Evolutionary conservation across 1,140 invertebrate genomes (phyloP).

Genomic region (Antheraea mylitta): DNA sequence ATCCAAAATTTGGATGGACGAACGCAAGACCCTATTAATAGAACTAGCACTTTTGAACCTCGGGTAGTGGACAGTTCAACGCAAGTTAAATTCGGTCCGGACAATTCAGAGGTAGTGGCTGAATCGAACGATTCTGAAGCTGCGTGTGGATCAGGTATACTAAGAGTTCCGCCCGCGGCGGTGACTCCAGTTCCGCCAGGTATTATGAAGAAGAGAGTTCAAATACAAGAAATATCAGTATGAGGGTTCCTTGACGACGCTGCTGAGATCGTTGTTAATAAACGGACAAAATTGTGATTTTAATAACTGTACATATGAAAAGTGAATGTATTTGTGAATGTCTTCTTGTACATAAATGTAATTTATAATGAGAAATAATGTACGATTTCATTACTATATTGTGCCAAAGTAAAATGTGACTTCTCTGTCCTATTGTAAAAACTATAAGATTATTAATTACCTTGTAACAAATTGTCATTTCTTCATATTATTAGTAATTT

Average conservation of each 20-base stretch:
- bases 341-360: constrained; percentile 47
- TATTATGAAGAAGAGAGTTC: constrained; percentile 90
- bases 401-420: not conserved
- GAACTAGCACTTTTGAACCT: constrained; percentile 73
- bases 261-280: constrained; percentile 67
- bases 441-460: not conserved
- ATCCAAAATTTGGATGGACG: constrained; percentile 75
- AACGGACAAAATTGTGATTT: constrained; percentile 69
- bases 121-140: constrained; percentile 76
- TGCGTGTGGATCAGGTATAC: constrained; percentile 67
- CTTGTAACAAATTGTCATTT: no score
- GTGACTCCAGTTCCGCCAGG: constrained; percentile 86
- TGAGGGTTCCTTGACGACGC: constrained; percentile 78
- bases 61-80: constrained; percentile 72
- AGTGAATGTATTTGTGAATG: constrained; percentile 23
- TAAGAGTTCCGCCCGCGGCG: constrained; percentile 79
- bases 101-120: constrained; percentile 45
- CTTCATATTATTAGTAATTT: no score
- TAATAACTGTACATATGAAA: constrained; percentile 41
- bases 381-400: not conserved
- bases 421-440: not conserved
- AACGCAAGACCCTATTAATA: constrained; percentile 50
- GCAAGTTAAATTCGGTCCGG: constrained; percentile 73
- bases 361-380: not conserved
- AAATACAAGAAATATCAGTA: constrained; percentile 93